Percentiles rank a stretch among this genome's conserved stretches.
Conservation (phyloP, 2,888 invertebrate genomes). For the Trissonchulus latispiculum region DNA sequence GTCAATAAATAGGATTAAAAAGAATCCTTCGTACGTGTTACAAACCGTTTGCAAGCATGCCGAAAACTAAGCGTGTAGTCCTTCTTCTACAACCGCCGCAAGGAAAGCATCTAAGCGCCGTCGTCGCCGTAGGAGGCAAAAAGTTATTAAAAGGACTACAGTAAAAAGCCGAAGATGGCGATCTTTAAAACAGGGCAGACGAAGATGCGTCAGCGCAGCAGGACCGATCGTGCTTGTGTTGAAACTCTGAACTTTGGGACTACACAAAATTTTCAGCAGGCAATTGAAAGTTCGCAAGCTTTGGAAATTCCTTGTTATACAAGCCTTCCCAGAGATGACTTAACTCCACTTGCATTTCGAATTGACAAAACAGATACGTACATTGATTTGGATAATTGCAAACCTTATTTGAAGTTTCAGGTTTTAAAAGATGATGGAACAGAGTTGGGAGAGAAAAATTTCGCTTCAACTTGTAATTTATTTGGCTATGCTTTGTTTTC, state of each 20-base stretch:
- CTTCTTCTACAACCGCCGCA: not conserved
- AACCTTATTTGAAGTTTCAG: not conserved
- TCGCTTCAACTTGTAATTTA: slow-evolving; percentile 1
- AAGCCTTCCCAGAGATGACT: not conserved
- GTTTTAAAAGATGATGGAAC: slow-evolving; percentile 1
- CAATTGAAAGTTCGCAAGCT: not conserved
- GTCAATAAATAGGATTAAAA: not conserved
- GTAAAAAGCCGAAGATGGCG: not conserved
- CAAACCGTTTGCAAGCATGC: too few relatives aligned
- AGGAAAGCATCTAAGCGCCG: not conserved
- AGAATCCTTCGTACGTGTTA: too few relatives aligned
- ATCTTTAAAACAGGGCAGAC: not conserved
- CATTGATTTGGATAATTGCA: not conserved
- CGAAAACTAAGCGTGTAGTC: not conserved
- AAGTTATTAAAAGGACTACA: not conserved
- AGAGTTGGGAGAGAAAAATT: not conserved
- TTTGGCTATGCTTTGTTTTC: slow-evolving; percentile 12
- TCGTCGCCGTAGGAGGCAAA: not conserved
- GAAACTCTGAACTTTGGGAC: not conserved
- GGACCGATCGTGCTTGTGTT: not conserved
- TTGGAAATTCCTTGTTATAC: not conserved
- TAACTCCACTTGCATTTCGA: slow-evolving; percentile 4
- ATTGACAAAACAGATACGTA: not conserved
- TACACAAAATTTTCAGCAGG: not conserved
- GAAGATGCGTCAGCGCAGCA: too few relatives aligned